These are phyloP conservation scores for Psylliodes chrysocephalus DNA, from an alignment of 2,888 invertebrate genomes.

Conservation along the genomic window DNA sequence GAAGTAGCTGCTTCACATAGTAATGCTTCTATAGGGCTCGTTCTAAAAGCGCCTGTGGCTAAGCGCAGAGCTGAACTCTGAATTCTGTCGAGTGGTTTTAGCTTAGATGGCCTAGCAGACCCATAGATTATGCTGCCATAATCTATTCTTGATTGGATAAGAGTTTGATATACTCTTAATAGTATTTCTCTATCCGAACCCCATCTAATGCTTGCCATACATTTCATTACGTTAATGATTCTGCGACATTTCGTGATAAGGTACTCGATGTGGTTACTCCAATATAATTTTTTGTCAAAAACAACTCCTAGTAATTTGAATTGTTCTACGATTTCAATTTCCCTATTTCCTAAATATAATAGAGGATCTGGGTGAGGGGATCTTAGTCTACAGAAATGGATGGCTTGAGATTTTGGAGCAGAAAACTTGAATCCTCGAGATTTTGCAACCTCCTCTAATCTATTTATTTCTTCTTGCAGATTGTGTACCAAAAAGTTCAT, in stretches of 20 bases:
- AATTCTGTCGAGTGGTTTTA: background rate
- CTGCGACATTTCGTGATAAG: background rate
- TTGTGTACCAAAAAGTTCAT: too few species aligned
- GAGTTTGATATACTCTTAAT: background rate
- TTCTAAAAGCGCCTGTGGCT: constrained; percentile 8
- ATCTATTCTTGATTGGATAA: constrained; percentile 14
- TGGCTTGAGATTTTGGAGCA: too few species aligned
- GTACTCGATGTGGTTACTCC: background rate
- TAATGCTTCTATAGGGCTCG: constrained; percentile 3
- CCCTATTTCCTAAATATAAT: too few species aligned
- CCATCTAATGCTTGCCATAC: constrained; percentile 3
- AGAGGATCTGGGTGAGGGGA: too few species aligned
- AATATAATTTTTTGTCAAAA: constrained; percentile 15
- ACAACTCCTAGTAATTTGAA: constrained; percentile 6
- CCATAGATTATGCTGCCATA: constrained; percentile 15
- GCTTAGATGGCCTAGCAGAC: background rate
- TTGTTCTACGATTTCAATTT: too few species aligned
- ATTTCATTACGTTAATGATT: constrained; percentile 3
- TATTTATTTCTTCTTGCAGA: too few species aligned
- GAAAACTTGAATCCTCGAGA: too few species aligned
- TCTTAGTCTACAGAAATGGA: too few species aligned
- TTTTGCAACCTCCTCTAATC: too few species aligned
- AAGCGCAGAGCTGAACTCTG: constrained; percentile 1
- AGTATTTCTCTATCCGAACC: constrained; percentile 17
- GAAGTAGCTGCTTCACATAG: background rate